These are phyloP conservation scores for Euglossa dilemma DNA, from an alignment of 1,140 invertebrate species.

Conservation along the genomic window DNA sequence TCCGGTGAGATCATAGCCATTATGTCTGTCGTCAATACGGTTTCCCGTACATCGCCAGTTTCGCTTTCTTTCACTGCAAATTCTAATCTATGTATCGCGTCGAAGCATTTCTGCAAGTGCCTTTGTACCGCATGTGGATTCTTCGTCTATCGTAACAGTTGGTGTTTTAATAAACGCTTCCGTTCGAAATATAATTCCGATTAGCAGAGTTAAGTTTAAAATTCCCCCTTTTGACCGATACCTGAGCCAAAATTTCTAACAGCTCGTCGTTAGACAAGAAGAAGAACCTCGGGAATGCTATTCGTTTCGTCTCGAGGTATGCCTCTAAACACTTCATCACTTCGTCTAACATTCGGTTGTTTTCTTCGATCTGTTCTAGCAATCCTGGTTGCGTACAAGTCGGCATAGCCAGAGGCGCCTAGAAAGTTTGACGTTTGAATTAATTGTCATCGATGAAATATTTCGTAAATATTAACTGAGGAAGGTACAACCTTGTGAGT, in stretches of 20 bases:
- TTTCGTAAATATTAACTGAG: background rate
- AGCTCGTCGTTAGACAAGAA: constrained; percentile 97
- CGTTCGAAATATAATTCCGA: background rate
- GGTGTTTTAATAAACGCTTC: background rate
- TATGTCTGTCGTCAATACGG: constrained; percentile 89
- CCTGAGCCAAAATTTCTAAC: constrained; percentile 94
- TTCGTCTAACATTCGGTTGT: constrained; percentile 90
- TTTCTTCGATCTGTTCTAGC: constrained; percentile 88
- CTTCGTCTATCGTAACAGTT: constrained; percentile 82
- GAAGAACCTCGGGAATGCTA: constrained; percentile 96
- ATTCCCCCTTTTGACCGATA: constrained; percentile 60
- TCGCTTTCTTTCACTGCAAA: constrained; percentile 82
- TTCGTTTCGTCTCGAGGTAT: constrained; percentile 93
- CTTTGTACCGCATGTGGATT: constrained; percentile 94
- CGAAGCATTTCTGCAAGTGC: constrained; percentile 94
- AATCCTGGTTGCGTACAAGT: constrained; percentile 86
- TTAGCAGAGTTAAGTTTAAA: background rate
- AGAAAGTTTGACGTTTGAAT: background rate
- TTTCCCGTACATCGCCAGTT: constrained; percentile 69
- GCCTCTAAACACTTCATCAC: constrained; percentile 92
- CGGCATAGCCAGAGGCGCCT: constrained; percentile 88
- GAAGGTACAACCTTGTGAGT: constrained; percentile 84
- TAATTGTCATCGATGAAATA: background rate
- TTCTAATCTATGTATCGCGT: constrained; percentile 90
- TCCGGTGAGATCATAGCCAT: constrained; percentile 94